phyloP scores from a whole-genome alignment of 2,113 vertebrate genomes.

The Aldabrachelys gigantea region DNA sequence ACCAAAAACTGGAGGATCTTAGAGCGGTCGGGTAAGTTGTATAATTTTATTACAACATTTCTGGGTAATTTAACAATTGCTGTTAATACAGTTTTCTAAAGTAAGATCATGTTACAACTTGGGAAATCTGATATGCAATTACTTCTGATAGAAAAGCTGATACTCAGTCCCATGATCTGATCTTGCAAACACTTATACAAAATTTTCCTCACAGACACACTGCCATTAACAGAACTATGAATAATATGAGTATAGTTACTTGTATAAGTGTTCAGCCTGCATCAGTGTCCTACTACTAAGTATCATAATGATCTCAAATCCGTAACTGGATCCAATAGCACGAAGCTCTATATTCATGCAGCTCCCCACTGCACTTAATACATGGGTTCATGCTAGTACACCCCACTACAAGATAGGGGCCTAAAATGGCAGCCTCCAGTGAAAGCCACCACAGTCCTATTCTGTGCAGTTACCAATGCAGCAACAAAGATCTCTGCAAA shows the following conservation, averaged over 20 bases:
- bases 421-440: not conserved
- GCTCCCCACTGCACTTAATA: not conserved
- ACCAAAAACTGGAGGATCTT: not conserved
- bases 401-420: not conserved
- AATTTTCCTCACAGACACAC: not conserved
- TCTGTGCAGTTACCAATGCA: not conserved
- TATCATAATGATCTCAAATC: not conserved
- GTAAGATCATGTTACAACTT: not conserved
- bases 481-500: not conserved
- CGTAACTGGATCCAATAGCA: not conserved
- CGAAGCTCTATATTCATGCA: not conserved
- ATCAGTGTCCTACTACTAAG: not conserved
- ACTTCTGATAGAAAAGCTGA: not conserved
- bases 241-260: accelerated
- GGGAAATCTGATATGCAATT: not conserved
- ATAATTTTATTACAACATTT: not conserved
- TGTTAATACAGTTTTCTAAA: not conserved
- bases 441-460: not conserved
- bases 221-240: not conserved
- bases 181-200: not conserved
- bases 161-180: not conserved
- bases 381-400: not conserved
- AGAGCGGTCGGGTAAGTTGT: not conserved
- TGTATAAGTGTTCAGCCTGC: not conserved
- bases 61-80: not conserved